phyloP scores from a whole-genome alignment of 2,113 vertebrate species.

The Beaufortia kweichowensis region DNA sequence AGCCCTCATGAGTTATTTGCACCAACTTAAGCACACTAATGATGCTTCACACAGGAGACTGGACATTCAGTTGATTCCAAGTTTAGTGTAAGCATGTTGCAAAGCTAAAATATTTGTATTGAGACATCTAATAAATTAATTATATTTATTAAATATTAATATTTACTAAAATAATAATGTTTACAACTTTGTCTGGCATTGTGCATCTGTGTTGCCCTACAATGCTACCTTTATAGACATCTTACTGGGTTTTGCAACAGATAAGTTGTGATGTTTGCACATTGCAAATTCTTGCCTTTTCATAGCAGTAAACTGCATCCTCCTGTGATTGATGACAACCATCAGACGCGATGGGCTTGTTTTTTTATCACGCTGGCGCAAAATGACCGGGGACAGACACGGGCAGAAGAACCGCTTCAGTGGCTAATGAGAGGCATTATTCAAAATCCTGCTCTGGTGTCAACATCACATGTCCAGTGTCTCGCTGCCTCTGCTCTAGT shows the following conservation, averaged over 20 bases:
- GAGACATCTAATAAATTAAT: no score
- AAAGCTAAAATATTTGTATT: no score
- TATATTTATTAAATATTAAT: no score
- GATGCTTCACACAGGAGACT: no score
- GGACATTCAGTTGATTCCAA: no score
- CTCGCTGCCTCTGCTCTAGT: conserved; percentile 10
- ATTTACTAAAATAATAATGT: no score
- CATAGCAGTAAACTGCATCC: conserved; percentile 19
- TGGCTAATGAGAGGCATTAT: conserved; percentile 76
- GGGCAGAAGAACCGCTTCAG: conserved; percentile 67
- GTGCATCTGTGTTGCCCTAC: no score
- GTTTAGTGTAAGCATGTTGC: no score
- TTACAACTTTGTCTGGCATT: no score
- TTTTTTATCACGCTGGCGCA: conserved; percentile 68
- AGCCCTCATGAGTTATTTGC: no score
- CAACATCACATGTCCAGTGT: conserved; percentile 56
- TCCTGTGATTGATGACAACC: conserved; percentile 70
- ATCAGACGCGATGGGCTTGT: conserved; percentile 65
- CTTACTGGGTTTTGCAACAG: not conserved
- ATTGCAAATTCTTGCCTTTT: conserved; percentile 8
- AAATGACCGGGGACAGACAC: conserved; percentile 73
- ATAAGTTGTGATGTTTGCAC: not conserved
- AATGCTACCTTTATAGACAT: not conserved
- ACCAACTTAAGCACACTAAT: no score
- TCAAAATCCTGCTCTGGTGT: conserved; percentile 74